A percentile compares a stretch with the other conserved stretches of the same genome.
phyloP scores from a whole-genome alignment of 2,113 vertebrate species.

The Channa maculata region DNA sequence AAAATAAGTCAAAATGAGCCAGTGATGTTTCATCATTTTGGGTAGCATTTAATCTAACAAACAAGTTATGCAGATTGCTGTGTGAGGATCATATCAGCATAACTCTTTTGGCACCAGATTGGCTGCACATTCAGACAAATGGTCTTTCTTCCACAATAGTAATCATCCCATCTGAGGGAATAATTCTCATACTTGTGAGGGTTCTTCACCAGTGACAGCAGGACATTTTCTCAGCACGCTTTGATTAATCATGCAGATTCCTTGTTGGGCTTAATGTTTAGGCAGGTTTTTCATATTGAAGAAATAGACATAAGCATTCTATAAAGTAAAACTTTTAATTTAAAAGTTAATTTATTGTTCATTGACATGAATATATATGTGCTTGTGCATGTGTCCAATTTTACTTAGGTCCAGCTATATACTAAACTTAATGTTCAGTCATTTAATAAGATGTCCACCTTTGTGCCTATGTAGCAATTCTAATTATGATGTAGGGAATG shows the following conservation, averaged over 20 bases:
- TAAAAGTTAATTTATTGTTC: constrained; percentile 9
- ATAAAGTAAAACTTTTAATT: not conserved
- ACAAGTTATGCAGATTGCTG: constrained; percentile 27
- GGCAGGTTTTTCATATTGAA: constrained; percentile 18
- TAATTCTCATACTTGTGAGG: constrained; percentile 31
- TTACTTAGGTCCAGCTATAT: constrained; percentile 4
- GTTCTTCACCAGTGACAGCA: constrained; percentile 42
- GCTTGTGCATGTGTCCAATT: not conserved
- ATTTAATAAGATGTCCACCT: constrained; percentile 35
- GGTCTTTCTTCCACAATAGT: constrained; percentile 17
- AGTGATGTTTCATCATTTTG: constrained; percentile 13
- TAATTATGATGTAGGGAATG: constrained; percentile 63
- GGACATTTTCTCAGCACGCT: constrained; percentile 46
- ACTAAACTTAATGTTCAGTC: constrained; percentile 3
- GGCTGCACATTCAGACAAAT: constrained; percentile 22
- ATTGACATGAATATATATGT: not conserved
- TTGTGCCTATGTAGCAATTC: constrained; percentile 25
- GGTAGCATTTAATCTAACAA: constrained; percentile 32
- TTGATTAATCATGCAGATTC: constrained; percentile 54
- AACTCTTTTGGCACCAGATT: constrained; percentile 29
- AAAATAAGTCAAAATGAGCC: constrained; percentile 55
- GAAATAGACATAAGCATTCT: constrained; percentile 3
- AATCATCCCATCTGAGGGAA: constrained; percentile 27
- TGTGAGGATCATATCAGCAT: constrained; percentile 23
- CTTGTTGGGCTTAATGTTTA: constrained; percentile 16